phyloP scores from a whole-genome alignment of 2,888 invertebrate species.

The Corythucha ciliata region DNA sequence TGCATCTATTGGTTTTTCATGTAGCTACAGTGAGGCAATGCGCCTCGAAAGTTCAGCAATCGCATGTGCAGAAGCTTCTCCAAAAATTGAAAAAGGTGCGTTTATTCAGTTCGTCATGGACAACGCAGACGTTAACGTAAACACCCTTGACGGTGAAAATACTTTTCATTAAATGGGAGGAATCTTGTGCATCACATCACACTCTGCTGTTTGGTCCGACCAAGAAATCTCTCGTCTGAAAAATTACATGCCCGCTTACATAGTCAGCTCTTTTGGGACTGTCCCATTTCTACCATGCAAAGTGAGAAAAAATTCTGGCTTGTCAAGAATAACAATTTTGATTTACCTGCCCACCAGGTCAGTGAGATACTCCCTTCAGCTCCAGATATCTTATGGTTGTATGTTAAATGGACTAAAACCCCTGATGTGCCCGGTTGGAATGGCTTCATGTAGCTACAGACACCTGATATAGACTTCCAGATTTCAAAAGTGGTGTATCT shows the following conservation, averaged over 20 bases:
- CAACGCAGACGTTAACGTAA: constrained; percentile 32
- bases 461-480: constrained; percentile 30
- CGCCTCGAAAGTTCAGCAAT: constrained; percentile 14
- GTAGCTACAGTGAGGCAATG: constrained; percentile 12
- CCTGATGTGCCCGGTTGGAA: constrained; percentile 34
- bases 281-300: too few relatives aligned
- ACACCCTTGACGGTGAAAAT: constrained; percentile 13
- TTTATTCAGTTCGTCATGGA: constrained; percentile 32
- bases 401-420: constrained; percentile 7
- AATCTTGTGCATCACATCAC: constrained; percentile 8
- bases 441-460: constrained; percentile 37
- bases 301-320: too few relatives aligned
- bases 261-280: too few relatives aligned
- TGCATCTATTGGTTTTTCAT: constrained; percentile 16
- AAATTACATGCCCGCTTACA: not conserved
- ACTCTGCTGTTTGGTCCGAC: constrained; percentile 6
- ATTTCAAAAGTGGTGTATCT: constrained; percentile 35
- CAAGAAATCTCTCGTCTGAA: constrained; percentile 7
- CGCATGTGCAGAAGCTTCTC: not conserved
- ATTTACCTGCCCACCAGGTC: too few relatives aligned
- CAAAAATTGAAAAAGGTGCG: constrained; percentile 11
- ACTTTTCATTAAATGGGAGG: constrained; percentile 14
- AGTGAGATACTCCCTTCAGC: too few relatives aligned
- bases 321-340: too few relatives aligned
- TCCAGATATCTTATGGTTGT: constrained; percentile 14